Evolutionary conservation across 2,113 vertebrate genomes (phyloP), one percentile per base, ranked within the genome.

Genomic region (Pluvialis apricaria): DNA sequence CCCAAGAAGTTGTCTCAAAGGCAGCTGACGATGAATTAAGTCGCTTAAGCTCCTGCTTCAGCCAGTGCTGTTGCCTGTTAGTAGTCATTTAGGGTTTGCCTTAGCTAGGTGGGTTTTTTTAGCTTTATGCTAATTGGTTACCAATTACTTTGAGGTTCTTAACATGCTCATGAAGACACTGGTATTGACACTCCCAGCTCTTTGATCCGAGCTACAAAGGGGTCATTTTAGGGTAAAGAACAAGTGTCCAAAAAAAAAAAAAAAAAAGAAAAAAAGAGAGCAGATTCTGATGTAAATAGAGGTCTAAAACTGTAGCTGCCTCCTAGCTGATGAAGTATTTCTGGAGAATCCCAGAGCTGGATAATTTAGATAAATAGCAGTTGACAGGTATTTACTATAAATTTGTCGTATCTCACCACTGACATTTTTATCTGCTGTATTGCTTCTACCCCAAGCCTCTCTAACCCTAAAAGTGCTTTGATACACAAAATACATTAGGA

Each of bases 131-230:
- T 97, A 97, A 95, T 97, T 93, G 97, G 44, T 95, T 91, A 54
- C 91, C 88, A 94, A 79, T 94, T 94, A 94, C 96, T 95, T 95
- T 93, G 95, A 95, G 96, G 95, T 96, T 96, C 88, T 88, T 94
- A 22, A 94, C 94, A 89, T 90, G 80, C 88, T 92, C 38, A 4
- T 75, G 86, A 82, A 94, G 94, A 92, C 94, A 92, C 95, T 52
- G 92, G 80, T 76, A 75, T 57, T 40, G 96, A 65, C 95, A 11
- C 95, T 96, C 97, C 97, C 95, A 88, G 77, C 86, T 92, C 97
- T 97, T 96, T 97, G 96, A 97, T 96, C 94, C 34, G 1, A 94
- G 94, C 96, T 96, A 95, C 96, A 95, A 93, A 96, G 96, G 96
- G 96, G 96, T 95, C 92, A 32, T 91, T 69, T 84, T 89, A 95